Percentiles rank a stretch among this genome's conserved stretches.
phyloP scores from a whole-genome alignment of 1,140 invertebrate genomes.

The Polyergus mexicanus region DNA sequence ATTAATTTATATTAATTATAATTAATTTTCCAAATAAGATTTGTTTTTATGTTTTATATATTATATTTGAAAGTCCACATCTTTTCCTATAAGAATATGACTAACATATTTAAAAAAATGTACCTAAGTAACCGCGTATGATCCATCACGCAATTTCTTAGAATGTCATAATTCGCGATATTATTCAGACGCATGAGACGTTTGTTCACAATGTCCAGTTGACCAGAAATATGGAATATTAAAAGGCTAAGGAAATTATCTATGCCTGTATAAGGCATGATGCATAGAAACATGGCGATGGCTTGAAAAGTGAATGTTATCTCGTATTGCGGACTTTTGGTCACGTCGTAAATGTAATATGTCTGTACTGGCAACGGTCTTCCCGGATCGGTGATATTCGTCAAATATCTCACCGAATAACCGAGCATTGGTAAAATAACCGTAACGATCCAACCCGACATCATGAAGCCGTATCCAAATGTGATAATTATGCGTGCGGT shows the following conservation, averaged over 20 bases:
- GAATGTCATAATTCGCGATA: not conserved
- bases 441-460: not conserved
- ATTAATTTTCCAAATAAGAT: not conserved
- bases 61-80: not conserved
- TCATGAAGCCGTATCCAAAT: not conserved
- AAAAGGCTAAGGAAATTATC: conserved; percentile 38
- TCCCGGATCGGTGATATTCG: not conserved
- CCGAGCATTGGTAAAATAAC: conserved; percentile 15
- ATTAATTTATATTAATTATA: conserved; percentile 1
- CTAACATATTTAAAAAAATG: not conserved
- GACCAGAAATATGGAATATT: conserved; percentile 41
- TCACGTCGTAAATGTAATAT: conserved; percentile 32
- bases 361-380: conserved; percentile 1
- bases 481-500: not conserved
- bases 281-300: not conserved
- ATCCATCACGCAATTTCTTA: not conserved
- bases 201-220: conserved; percentile 28
- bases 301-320: conserved; percentile 12
- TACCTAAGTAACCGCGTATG: conserved; percentile 39
- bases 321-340: conserved; percentile 44
- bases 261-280: conserved; percentile 5
- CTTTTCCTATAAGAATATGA: not conserved
- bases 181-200: not conserved
- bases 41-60: not conserved
- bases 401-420: not conserved